Percentiles rank a stretch among this genome's conserved stretches.
Conservation (phyloP, 2,113 vertebrate species). For the Onychostruthus taczanowskii region DNA sequence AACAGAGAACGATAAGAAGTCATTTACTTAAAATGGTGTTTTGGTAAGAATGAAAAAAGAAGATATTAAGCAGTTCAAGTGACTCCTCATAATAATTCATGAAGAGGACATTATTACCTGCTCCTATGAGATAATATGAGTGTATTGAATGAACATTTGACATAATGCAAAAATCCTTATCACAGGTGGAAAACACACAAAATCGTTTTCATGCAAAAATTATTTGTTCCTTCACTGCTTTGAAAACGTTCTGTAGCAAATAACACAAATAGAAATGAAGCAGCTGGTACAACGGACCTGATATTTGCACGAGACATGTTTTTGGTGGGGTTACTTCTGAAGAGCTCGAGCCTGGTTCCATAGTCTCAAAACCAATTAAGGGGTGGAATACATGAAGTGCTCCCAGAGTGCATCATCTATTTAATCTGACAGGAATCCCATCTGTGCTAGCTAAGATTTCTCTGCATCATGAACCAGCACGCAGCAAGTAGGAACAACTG, state of each 20-base stretch:
- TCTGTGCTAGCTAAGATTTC: neutral
- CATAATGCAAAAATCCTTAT: neutral
- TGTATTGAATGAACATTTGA: neutral
- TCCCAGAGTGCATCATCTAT: neutral
- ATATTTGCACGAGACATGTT: neutral
- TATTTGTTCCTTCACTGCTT: neutral
- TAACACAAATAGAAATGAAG: neutral
- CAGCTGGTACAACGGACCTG: neutral
- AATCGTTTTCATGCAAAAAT: neutral
- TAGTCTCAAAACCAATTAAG: neutral
- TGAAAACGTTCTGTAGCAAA: neutral
- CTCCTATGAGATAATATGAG: neutral
- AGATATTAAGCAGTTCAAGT: neutral
- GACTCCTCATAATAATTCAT: neutral
- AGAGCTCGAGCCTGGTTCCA: neutral
- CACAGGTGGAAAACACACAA: neutral
- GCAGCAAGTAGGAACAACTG: neutral
- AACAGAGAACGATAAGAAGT: slow-evolving; percentile 17
- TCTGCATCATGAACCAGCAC: neutral
- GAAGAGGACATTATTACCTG: neutral
- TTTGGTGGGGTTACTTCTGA: neutral
- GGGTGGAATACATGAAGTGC: neutral
- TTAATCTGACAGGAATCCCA: neutral
- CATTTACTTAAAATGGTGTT: neutral
- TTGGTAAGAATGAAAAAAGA: neutral